Percentiles rank a stretch among this genome's conserved stretches.
Conservation (phyloP, 2,113 vertebrate genomes). For the Neolamprologus tretocephalus region DNA sequence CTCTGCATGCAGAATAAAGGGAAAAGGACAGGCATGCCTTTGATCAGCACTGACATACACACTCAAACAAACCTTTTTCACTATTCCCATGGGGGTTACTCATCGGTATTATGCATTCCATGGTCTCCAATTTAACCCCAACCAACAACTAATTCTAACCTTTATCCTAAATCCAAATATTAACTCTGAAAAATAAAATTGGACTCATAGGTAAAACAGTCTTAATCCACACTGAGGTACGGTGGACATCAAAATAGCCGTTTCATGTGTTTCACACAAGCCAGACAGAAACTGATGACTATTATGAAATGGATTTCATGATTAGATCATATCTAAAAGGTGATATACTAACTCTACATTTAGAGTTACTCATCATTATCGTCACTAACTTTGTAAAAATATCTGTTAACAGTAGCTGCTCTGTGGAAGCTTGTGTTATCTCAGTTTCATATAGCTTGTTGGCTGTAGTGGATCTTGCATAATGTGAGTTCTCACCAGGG, state of each 20-base stretch:
- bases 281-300: background rate
- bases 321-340: background rate
- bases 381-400: background rate
- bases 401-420: background rate
- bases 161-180: background rate
- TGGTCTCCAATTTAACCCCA: background rate
- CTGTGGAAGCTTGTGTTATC: background rate
- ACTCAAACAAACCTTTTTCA: background rate
- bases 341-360: background rate
- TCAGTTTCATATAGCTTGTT: background rate
- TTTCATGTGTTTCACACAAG: background rate
- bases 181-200: background rate
- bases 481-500: conserved; percentile 71
- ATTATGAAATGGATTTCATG: background rate
- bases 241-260: background rate
- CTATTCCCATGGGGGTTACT: background rate
- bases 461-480: background rate
- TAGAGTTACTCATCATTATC: background rate
- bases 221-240: background rate
- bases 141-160: background rate
- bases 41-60: background rate
- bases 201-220: background rate
- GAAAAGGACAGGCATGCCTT: conserved; percentile 14
- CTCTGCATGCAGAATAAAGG: conserved; percentile 47
- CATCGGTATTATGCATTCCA: background rate